Evolutionary conservation across 2,888 invertebrate species (phyloP), one percentile per base, ranked within the genome.

Genomic region (Scrobipalpa costella): DNA sequence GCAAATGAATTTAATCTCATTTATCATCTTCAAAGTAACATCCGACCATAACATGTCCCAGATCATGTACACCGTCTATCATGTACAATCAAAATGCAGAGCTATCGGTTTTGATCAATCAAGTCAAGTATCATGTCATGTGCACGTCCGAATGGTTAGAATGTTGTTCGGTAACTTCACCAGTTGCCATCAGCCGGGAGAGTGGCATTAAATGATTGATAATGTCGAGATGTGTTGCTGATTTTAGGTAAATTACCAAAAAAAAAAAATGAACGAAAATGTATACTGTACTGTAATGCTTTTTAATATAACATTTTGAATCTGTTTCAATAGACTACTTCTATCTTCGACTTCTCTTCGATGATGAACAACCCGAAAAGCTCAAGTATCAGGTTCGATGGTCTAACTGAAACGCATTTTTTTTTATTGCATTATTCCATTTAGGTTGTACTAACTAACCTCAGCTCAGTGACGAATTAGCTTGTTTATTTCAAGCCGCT

Each of bases 21-120:
- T 52, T 6, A 21, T 52, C 50, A 52, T 21, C 50, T 52, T 49
- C 44, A 44, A 44, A 49, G 19, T 49, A 49, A 9, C 7, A 13
- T 52, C 15, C 44, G 11, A 11, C 11, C 13, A 11, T 7, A 52
- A 52, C 27, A 52, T 52, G 50, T 21, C 21, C 21, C 50, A 21
- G 13, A 13, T 13, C 50, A 52, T 34, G 57, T n/a, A 57, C 15
- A 57, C 33, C 11, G 33, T 57, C n/a, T 33, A 58, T 58, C 36
- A 33, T 17, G n/a, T 44, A 44, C 15, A n/a, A 44, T 44, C 11
- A 13, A 52, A 21, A 52, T 34, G 57, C 11, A 57, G 57, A 57
- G n/a, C 33, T 11, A 36, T 57, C n/a, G n/a, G 36, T 40, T 58
- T 33, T 36, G 15, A 58, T 58, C 57, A 19, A 36, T 57, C 57